A percentile compares a stretch with the other conserved stretches of the same genome.
Evolutionary conservation across 2,113 vertebrate genomes (phyloP).

Genomic region (Phalacrocorax brasilianus): DNA sequence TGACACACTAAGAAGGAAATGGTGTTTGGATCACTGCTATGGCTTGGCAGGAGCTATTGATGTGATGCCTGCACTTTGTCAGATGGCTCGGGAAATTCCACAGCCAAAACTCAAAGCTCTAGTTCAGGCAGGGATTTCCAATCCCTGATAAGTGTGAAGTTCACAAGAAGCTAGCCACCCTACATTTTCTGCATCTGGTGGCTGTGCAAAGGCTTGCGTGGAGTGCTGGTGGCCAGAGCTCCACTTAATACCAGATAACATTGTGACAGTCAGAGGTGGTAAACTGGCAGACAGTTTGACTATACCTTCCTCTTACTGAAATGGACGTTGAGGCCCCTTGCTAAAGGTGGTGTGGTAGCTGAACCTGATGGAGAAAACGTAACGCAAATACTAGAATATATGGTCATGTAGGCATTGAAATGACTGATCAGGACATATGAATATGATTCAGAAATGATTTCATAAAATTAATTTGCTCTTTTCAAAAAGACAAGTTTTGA

Average conservation of each 20-base stretch:
- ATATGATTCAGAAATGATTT: neutral
- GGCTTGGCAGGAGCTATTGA: constrained; percentile 31
- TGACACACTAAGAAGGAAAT: constrained; percentile 12
- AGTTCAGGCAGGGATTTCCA: constrained; percentile 36
- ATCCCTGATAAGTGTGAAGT: neutral
- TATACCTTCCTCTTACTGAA: neutral
- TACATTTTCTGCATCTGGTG: neutral
- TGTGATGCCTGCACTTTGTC: constrained; percentile 41
- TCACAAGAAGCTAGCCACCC: neutral
- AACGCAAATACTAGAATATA: neutral
- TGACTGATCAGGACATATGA: neutral
- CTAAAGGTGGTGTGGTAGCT: neutral
- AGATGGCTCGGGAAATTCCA: constrained; percentile 35
- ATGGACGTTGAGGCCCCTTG: neutral
- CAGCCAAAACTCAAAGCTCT: neutral
- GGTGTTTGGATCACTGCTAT: neutral
- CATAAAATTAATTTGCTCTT: neutral
- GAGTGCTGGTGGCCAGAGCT: neutral
- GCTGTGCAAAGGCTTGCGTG: neutral
- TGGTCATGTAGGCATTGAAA: neutral
- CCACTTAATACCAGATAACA: neutral
- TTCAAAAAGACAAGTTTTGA: neutral
- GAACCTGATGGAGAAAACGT: neutral
- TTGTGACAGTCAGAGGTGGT: neutral
- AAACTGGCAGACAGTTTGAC: neutral